phyloP scores from a whole-genome alignment of 2,797 vertebrate species.

The Sphenopsis melanotis region DNA sequence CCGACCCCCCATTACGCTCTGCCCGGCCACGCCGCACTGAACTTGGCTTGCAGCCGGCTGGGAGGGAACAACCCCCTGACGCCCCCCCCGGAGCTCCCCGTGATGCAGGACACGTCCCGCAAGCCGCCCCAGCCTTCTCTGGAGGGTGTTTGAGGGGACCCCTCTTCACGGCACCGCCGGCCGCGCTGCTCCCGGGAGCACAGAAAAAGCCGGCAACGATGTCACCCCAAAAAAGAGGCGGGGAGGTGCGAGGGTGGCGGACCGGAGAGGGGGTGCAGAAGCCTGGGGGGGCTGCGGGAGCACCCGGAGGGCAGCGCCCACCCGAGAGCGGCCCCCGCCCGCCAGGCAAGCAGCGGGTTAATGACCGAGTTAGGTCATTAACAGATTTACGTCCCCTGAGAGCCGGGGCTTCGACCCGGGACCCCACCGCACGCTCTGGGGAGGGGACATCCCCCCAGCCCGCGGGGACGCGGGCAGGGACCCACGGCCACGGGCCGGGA shows the following conservation, averaged over 20 bases:
- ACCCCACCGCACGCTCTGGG: not conserved
- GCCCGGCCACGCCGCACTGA: not conserved
- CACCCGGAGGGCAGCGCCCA: not conserved
- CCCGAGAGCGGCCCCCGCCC: too few relatives aligned
- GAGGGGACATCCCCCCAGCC: not conserved
- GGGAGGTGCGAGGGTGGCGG: not conserved
- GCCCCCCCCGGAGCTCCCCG: not conserved
- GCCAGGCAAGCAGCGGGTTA: not conserved
- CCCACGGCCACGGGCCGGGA: conserved; percentile 11
- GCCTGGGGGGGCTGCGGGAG: not conserved
- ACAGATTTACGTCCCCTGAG: not conserved
- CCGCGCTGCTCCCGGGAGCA: not conserved
- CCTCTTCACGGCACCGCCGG: not conserved
- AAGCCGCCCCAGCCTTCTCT: not conserved
- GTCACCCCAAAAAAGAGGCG: not conserved
- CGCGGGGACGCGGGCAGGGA: not conserved
- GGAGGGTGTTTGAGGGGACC: too few relatives aligned
- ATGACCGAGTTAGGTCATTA: not conserved
- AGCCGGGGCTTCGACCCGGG: not conserved
- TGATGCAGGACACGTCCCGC: not conserved
- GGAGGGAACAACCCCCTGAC: not conserved
- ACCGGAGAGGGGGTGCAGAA: not conserved
- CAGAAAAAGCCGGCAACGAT: not conserved
- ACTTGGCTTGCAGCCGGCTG: not conserved
- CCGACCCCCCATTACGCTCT: fast-evolving